Percentiles rank a stretch among this genome's conserved stretches.
These are phyloP conservation scores for Pseudachorutes palmiensis DNA, from an alignment of 1,140 invertebrate genomes.

Conservation along the genomic window DNA sequence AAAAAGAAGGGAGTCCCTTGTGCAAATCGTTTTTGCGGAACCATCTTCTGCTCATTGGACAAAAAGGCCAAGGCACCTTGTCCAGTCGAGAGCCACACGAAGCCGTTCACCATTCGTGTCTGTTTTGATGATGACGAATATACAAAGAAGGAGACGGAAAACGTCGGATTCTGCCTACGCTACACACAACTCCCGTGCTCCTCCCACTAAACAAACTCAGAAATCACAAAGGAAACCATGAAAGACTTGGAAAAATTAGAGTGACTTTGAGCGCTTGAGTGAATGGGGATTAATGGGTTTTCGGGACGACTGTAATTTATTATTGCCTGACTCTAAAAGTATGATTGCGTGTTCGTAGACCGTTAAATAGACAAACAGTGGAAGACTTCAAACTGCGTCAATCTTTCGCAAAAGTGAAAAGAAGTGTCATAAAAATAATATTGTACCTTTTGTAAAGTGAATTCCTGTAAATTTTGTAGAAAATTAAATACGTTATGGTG, in stretches of 20 bases:
- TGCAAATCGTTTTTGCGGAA: constrained; percentile 38
- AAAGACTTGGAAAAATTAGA: not conserved
- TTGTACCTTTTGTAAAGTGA: constrained; percentile 1
- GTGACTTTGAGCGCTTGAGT: not conserved
- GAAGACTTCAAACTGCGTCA: too few species aligned
- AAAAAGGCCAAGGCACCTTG: constrained; percentile 38
- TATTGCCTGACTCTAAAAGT: not conserved
- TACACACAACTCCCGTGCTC: constrained; percentile 39
- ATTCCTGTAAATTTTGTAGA: not conserved
- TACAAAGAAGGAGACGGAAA: constrained; percentile 38
- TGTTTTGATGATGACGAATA: constrained; percentile 39
- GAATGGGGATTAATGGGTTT: not conserved
- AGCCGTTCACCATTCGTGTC: constrained; percentile 38
- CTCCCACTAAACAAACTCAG: constrained; percentile 28
- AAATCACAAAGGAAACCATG: not conserved
- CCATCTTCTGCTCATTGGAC: constrained; percentile 38
- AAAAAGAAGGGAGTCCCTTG: constrained; percentile 39
- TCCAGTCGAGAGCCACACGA: constrained; percentile 38
- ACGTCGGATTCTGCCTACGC: constrained; percentile 39
- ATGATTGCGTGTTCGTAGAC: too few species aligned
- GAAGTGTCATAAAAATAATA: not conserved
- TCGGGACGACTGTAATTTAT: not conserved
- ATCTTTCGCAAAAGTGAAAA: not conserved
- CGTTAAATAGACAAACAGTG: too few species aligned
- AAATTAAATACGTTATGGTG: not conserved